A percentile compares a stretch with the other conserved stretches of the same genome.
Evolutionary conservation across 2,113 vertebrate species (phyloP).

Genomic region (Cairina moschata): DNA sequence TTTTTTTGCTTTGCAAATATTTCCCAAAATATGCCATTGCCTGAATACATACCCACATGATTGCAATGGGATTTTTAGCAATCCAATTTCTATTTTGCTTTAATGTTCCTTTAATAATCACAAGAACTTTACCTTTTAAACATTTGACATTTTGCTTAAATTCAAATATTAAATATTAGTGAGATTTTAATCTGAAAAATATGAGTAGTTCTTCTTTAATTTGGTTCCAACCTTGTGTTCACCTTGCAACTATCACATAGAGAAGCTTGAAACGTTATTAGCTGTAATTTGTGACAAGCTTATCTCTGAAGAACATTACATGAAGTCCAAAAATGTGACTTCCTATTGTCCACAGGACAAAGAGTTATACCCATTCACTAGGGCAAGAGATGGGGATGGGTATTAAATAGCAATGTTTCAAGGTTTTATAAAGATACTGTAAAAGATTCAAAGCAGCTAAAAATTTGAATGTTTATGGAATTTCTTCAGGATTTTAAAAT

Average conservation of each 20-base stretch:
- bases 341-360: slow-evolving; percentile 19
- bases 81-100: slow-evolving; percentile 2
- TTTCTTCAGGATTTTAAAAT: slow-evolving; percentile 46
- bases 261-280: slow-evolving; percentile 1
- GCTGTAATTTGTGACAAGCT: slow-evolving; percentile 23
- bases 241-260: neutral
- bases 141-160: neutral
- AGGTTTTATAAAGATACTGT: slow-evolving; percentile 26
- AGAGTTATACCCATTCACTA: slow-evolving; percentile 9
- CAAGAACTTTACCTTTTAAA: slow-evolving; percentile 19
- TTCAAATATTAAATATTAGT: slow-evolving; percentile 11
- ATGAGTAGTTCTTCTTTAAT: neutral
- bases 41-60: neutral
- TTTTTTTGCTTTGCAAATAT: neutral
- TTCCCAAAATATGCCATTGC: neutral
- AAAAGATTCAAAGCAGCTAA: slow-evolving; percentile 42
- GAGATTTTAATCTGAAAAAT: slow-evolving; percentile 27
- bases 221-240: slow-evolving; percentile 39
- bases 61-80: neutral
- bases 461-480: slow-evolving; percentile 35
- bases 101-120: slow-evolving; percentile 28
- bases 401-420: slow-evolving; percentile 47
- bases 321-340: slow-evolving; percentile 16
- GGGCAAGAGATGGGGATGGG: neutral
- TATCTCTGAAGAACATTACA: slow-evolving; percentile 39